These are phyloP conservation scores for Oxycera nigricornis DNA, from an alignment of 2,888 invertebrate species.

Conservation along the genomic window DNA sequence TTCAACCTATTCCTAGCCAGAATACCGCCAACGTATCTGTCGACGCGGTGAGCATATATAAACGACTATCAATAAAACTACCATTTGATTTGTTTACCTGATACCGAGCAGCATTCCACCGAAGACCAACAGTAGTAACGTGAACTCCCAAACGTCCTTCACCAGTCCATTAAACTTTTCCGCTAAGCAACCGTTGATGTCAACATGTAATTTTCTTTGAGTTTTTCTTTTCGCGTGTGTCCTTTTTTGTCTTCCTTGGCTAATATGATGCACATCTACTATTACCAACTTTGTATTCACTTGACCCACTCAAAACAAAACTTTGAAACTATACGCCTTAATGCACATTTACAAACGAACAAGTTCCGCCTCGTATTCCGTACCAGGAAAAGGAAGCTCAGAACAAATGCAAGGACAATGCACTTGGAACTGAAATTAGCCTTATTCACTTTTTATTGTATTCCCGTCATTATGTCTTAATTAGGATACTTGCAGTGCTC, in stretches of 20 bases:
- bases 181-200: background rate
- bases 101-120: background rate
- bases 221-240: background rate
- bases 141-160: background rate
- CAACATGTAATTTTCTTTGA: background rate
- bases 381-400: conserved; percentile 8
- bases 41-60: conserved; percentile 5
- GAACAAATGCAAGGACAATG: background rate
- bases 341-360: too few species aligned
- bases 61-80: background rate
- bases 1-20: conserved; percentile 1
- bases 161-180: background rate
- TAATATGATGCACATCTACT: background rate
- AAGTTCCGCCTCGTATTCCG: background rate
- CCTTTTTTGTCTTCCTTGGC: background rate
- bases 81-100: conserved; percentile 34
- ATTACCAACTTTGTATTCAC: background rate
- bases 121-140: background rate
- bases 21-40: background rate
- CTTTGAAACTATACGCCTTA: too few species aligned
- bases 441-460: background rate
- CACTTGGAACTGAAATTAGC: background rate
- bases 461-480: background rate
- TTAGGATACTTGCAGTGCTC: background rate
- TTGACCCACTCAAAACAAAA: conserved; percentile 1